A percentile compares a stretch with the other conserved stretches of the same genome.
These are phyloP conservation scores for Acridotheres tristis DNA, from an alignment of 2,797 vertebrate species.

Conservation along the genomic window DNA sequence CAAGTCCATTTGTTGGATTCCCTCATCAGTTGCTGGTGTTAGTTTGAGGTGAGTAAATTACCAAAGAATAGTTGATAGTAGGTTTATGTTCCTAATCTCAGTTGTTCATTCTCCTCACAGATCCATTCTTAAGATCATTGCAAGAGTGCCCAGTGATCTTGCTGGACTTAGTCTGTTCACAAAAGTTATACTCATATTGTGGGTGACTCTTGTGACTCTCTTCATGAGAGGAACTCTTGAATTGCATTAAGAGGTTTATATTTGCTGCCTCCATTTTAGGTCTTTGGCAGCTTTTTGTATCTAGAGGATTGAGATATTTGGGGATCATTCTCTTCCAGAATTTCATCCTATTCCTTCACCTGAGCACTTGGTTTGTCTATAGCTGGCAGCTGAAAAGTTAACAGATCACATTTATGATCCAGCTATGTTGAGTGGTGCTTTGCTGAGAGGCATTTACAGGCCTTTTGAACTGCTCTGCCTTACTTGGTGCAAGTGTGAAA, in stretches of 20 bases:
- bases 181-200: background rate
- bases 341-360: background rate
- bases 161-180: background rate
- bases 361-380: constrained; percentile 8
- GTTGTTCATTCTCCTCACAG: background rate
- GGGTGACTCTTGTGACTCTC: background rate
- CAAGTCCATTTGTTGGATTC: background rate
- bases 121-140: background rate
- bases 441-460: background rate
- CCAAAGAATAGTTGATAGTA: constrained; percentile 24
- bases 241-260: background rate
- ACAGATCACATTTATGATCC: background rate
- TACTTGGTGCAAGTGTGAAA: background rate
- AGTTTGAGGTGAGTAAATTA: constrained; percentile 7
- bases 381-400: background rate
- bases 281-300: constrained; percentile 3
- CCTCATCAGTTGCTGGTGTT: background rate
- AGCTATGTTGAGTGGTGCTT: background rate
- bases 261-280: constrained; percentile 10
- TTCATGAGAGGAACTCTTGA: background rate
- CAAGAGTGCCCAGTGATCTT: background rate
- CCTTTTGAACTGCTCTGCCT: background rate
- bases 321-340: background rate
- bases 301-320: background rate
- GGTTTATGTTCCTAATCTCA: background rate